Conservation (phyloP, 2,888 invertebrate species). For the Pachliopta kotzebuea region DNA sequence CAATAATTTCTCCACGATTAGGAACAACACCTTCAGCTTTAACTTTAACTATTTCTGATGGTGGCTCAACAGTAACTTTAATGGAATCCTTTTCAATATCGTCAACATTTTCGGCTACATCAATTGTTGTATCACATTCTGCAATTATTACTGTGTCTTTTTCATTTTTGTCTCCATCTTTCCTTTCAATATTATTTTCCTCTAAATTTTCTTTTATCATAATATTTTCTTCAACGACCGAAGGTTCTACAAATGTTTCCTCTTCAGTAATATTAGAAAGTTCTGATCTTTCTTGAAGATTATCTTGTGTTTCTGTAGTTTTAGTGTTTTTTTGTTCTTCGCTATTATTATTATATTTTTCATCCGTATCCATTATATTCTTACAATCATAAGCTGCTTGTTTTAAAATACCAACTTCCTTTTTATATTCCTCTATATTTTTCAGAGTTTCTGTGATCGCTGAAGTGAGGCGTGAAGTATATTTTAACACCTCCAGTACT, state of each 20-base stretch:
- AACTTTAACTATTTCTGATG: not conserved
- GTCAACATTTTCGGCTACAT: not conserved
- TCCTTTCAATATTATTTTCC: not conserved
- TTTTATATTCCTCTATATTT: slow-evolving; percentile 70
- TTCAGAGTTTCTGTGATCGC: slow-evolving; percentile 70
- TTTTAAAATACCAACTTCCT: slow-evolving; percentile 55
- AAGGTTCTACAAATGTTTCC: not conserved
- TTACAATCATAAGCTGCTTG: not conserved
- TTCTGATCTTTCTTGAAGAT: not conserved
- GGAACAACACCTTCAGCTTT: no score
- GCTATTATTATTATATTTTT: not conserved
- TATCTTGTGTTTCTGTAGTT: not conserved
- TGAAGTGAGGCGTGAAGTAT: slow-evolving; percentile 65
- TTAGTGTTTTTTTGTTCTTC: not conserved
- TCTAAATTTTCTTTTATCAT: no score
- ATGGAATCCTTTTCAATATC: not conserved
- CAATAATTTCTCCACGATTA: no score
- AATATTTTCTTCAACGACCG: not conserved
- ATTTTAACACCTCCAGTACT: slow-evolving; percentile 64
- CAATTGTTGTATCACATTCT: not conserved
- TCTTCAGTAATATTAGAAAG: no score
- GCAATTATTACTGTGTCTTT: not conserved
- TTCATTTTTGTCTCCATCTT: not conserved
- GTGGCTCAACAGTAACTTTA: not conserved
- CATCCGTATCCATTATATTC: slow-evolving; percentile 10